These are phyloP conservation scores for Syndactyla subalaris DNA, from an alignment of 2,797 vertebrate species.

Conservation along the genomic window DNA sequence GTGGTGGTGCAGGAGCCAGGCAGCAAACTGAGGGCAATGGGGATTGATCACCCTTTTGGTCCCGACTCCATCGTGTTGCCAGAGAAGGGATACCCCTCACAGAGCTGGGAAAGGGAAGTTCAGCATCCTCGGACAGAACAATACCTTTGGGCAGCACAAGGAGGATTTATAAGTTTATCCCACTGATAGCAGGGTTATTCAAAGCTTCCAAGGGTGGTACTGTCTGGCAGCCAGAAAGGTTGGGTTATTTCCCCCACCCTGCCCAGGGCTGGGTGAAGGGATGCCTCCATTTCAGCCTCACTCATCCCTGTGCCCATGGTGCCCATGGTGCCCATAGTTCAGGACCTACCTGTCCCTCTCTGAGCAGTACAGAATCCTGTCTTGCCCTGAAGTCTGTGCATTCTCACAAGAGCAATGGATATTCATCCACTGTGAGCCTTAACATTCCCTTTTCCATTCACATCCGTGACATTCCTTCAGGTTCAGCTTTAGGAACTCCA, in stretches of 20 bases:
- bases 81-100: neutral
- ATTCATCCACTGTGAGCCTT: rapidly evolving
- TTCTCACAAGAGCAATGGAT: neutral
- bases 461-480: rapidly evolving
- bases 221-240: neutral
- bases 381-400: too few species aligned
- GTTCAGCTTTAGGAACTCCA: neutral
- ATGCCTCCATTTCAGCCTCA: rapidly evolving
- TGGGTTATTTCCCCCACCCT: neutral
- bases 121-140: too few species aligned
- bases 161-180: neutral
- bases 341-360: neutral
- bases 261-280: neutral
- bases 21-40: neutral
- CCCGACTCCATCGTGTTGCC: rapidly evolving
- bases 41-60: too few species aligned
- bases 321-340: neutral
- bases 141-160: neutral
- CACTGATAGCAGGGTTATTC: neutral
- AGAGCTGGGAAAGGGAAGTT: neutral
- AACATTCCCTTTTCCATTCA: neutral
- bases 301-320: neutral
- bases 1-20: neutral
- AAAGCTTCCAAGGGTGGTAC: neutral
- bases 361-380: rapidly evolving